Conservation (phyloP, 2,797 vertebrate genomes). For the Pyrocephalus nanus region DNA sequence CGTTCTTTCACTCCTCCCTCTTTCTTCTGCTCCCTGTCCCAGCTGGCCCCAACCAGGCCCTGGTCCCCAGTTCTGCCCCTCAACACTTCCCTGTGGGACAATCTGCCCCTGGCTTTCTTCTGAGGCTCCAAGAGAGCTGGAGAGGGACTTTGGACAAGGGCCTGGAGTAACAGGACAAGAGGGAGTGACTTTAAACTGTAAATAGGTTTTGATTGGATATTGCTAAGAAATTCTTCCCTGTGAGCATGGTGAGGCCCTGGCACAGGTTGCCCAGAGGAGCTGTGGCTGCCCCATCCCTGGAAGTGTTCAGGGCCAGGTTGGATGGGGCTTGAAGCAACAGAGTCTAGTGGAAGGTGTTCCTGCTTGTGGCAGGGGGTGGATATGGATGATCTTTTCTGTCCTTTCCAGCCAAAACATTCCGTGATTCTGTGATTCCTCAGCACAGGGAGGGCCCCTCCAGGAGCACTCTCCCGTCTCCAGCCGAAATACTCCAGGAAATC, state of each 20-base stretch:
- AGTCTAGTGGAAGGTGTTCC: neutral
- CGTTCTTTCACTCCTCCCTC: neutral
- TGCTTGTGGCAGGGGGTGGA: neutral
- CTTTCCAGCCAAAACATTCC: neutral
- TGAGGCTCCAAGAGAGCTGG: neutral
- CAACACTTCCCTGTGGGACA: accelerated
- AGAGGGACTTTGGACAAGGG: neutral
- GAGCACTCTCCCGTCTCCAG: neutral
- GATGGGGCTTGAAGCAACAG: neutral
- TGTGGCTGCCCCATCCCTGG: neutral
- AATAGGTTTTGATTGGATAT: neutral
- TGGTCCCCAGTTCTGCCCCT: neutral
- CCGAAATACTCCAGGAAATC: neutral
- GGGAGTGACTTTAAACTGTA: neutral
- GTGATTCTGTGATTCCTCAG: neutral
- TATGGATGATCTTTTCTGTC: accelerated
- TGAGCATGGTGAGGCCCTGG: neutral
- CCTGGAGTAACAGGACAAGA: neutral
- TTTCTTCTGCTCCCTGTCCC: neutral
- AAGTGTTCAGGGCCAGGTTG: neutral
- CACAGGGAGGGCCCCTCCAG: neutral
- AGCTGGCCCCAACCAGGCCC: neutral
- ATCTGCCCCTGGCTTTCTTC: neutral
- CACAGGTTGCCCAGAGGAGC: accelerated
- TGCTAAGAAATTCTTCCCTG: neutral